Base-by-base conservation (phyloP, 2,797 vertebrate genomes). In the Synaphobranchus kaupii region DNA sequence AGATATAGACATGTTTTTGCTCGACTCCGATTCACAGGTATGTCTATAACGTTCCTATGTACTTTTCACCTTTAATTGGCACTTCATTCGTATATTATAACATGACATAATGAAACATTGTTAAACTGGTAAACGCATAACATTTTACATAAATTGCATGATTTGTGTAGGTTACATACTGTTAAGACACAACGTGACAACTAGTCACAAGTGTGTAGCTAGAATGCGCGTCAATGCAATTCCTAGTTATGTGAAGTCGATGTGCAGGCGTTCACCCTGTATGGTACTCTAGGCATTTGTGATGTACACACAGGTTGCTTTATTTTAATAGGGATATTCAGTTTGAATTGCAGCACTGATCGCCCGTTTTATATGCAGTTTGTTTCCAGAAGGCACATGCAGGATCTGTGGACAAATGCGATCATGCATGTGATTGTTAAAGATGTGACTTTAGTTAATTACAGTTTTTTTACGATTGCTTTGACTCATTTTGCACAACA, bases 21-120 rank as follows among this genome's bases (percentile, higher is more conserved):
- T 89, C 8, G 87, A 89, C n/a, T 80, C 85, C 17, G 87, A 88
- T 82, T 81, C 89, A 34, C 87, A 88, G 87, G 89, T 89, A 86
- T 47, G 87, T 44, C 52, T 20, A 9, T 52, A 81, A 58, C 56
- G 17, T 28, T 9, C 47, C 12, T 4, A 48, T 2, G 2, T 60
- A 47, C 34, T 87, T 84, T 58, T 44, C n/a, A n/a, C 31, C 9
- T 20, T 84, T n/a, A 12, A 52, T 50, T 10, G 8, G 44, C 17
- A 25, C 47, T 25, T 0, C 2, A 50, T 47, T n/a, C 22, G 5
- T 48, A 80, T 44, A 80, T 44, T 80, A 20, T 47, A 48, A 47
- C 48, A 5, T 17, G 52, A 4, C n/a, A 54, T 15, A 25, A 60
- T 63, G 22, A 60, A 66, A 25, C 31, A 44, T 10, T 58, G 50